A percentile compares a stretch with the other conserved stretches of the same genome.
Conservation (phyloP, 2,797 vertebrate genomes). For the Rhinichthys osculus region DNA sequence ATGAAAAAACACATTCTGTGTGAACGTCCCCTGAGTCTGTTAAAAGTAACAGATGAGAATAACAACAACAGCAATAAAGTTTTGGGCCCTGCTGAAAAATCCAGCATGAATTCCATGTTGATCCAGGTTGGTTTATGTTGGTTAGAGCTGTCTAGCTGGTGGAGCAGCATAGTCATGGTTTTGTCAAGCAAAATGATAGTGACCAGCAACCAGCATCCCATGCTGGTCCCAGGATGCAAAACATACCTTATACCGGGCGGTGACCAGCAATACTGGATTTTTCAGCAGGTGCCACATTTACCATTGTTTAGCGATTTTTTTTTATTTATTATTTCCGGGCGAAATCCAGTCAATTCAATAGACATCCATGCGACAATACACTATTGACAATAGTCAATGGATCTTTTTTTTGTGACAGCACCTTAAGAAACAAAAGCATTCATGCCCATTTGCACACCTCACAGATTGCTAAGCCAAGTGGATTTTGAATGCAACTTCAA, state of each 20-base stretch:
- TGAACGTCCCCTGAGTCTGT: too few relatives aligned
- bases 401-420: background rate
- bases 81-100: background rate
- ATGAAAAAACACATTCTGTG: background rate
- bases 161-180: background rate
- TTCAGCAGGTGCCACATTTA: background rate
- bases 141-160: background rate
- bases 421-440: background rate
- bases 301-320: background rate
- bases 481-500: background rate
- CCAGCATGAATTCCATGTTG: background rate
- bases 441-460: background rate
- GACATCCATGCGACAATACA: background rate
- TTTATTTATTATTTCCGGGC: too few relatives aligned
- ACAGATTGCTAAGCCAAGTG: background rate
- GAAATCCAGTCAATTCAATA: background rate
- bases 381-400: background rate
- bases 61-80: background rate
- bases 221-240: too few relatives aligned
- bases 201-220: too few relatives aligned
- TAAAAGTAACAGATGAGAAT: too few relatives aligned
- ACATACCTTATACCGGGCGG: too few relatives aligned
- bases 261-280: background rate
- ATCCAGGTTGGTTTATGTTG: background rate
- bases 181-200: background rate